Evolutionary conservation across 2,888 invertebrate species (phyloP).

Genomic region (Lithophane ornitopus): DNA sequence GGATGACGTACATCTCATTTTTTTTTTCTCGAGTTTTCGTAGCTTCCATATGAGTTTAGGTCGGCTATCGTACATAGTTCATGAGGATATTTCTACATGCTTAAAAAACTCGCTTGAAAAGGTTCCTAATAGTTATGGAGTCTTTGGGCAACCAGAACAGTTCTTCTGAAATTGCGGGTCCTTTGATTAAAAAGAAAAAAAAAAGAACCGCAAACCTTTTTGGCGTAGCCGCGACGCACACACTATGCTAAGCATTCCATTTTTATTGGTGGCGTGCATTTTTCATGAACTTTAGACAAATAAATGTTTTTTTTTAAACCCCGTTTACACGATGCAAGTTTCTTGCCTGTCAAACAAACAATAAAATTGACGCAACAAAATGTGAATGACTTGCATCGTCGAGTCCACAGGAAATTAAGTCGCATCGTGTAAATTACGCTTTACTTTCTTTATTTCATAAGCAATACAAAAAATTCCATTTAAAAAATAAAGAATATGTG

Average conservation of each 20-base stretch:
- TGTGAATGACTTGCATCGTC: too few species aligned
- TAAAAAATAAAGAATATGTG: too few species aligned
- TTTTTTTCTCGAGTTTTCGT: background rate
- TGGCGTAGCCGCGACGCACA: background rate
- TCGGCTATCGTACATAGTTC: accelerated
- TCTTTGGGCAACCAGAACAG: background rate
- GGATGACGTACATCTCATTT: background rate
- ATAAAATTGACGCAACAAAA: background rate
- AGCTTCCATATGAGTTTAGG: background rate
- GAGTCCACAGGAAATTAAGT: background rate
- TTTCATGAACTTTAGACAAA: background rate
- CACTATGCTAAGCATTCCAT: too few species aligned
- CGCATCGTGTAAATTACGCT: background rate
- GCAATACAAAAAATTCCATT: background rate
- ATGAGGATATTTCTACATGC: accelerated
- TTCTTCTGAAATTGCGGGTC: background rate
- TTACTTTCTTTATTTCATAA: background rate
- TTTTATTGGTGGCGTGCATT: background rate
- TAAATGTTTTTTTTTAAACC: background rate
- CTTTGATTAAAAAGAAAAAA: background rate
- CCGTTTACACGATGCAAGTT: background rate
- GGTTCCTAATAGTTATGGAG: background rate
- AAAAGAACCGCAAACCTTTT: background rate
- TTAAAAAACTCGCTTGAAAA: background rate
- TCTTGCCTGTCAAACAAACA: background rate